phyloP scores from a whole-genome alignment of 2,888 invertebrate genomes.

The Boloria euphrosyne region DNA sequence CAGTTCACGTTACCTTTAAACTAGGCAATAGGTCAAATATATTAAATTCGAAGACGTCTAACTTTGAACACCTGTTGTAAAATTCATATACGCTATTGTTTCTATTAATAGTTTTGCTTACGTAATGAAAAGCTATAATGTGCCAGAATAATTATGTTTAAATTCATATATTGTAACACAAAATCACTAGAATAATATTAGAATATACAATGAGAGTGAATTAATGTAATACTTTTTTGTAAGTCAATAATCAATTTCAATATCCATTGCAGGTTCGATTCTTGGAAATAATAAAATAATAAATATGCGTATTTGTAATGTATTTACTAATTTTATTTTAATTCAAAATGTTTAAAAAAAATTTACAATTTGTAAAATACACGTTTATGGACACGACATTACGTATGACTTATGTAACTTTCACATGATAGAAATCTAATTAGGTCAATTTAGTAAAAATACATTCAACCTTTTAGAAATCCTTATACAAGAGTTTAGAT shows the following conservation, averaged over 20 bases:
- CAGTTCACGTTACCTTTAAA: constrained; percentile 9
- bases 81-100: constrained; percentile 23
- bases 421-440: constrained; percentile 9
- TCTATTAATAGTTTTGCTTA: constrained; percentile 19
- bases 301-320: no score
- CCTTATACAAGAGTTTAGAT: background rate
- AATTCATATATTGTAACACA: constrained; percentile 8
- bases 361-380: no score
- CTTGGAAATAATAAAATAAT: no score
- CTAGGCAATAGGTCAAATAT: constrained; percentile 27
- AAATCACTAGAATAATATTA: background rate
- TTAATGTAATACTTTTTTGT: no score
- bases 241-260: no score
- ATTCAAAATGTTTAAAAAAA: no score
- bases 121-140: background rate
- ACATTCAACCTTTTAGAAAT: constrained; percentile 4
- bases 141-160: constrained; percentile 2
- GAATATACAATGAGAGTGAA: no score
- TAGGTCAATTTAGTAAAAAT: background rate
- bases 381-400: background rate
- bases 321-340: no score
- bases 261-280: no score
- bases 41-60: constrained; percentile 14
- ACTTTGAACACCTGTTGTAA: constrained; percentile 22
- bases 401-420: background rate